These are phyloP conservation scores for Thecocarcelia acutangulata DNA, from an alignment of 2,888 invertebrate genomes.

Conservation along the genomic window DNA sequence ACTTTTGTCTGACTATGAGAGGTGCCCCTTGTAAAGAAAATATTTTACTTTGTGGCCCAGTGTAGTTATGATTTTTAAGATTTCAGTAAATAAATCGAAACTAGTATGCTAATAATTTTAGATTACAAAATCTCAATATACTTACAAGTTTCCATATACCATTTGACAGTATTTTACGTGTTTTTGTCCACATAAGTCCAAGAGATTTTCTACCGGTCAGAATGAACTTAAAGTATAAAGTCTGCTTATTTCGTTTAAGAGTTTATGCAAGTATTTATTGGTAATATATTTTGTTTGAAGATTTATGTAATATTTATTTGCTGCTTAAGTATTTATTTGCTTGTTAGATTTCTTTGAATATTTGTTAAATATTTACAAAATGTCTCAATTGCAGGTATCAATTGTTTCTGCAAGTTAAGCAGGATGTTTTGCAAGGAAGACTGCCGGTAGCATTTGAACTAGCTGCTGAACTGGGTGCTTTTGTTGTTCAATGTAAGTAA, in stretches of 20 bases:
- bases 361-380: constrained; percentile 50
- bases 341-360: constrained; percentile 36
- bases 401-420: constrained; percentile 97
- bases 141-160: not conserved
- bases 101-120: not conserved
- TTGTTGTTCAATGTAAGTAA: constrained; percentile 95
- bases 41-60: too few relatives aligned
- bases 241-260: constrained; percentile 42
- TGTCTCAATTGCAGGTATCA: constrained; percentile 88
- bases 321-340: constrained; percentile 31
- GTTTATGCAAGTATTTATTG: constrained; percentile 17
- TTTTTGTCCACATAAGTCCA: not conserved
- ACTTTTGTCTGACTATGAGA: too few relatives aligned
- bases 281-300: not conserved
- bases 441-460: constrained; percentile 95
- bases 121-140: not conserved
- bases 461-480: constrained; percentile 95
- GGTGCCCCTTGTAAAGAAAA: too few relatives aligned
- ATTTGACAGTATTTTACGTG: not conserved
- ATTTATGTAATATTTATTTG: constrained; percentile 17
- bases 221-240: constrained; percentile 24
- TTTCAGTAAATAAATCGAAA: constrained; percentile 8
- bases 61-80: constrained; percentile 21
- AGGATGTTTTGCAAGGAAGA: constrained; percentile 96
- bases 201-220: not conserved